Conservation (phyloP, 2,888 invertebrate species). For the Pseudeuparius sepicola region DNA sequence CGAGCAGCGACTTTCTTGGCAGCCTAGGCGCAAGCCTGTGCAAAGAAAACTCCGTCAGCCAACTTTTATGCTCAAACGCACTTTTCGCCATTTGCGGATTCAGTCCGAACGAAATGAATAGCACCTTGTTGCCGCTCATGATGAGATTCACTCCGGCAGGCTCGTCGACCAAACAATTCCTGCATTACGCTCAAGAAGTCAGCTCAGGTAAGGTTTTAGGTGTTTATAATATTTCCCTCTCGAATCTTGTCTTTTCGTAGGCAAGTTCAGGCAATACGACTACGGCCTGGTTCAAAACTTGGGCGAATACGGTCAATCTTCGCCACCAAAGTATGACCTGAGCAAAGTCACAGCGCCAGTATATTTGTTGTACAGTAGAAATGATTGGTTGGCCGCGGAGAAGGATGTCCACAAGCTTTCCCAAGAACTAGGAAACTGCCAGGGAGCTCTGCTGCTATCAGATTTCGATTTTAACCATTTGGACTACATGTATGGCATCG, state of each 20-base stretch:
- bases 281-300: slow-evolving; percentile 37
- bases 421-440: slow-evolving; percentile 31
- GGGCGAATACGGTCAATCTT: slow-evolving; percentile 29
- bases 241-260: slow-evolving; percentile 18
- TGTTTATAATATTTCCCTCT: no score
- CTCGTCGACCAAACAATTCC: slow-evolving; percentile 52
- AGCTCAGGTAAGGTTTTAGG: slow-evolving; percentile 41
- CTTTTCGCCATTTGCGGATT: slow-evolving; percentile 35
- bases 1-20: slow-evolving; percentile 43
- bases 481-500: slow-evolving; percentile 32
- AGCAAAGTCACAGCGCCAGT: slow-evolving; percentile 37
- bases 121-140: slow-evolving; percentile 27
- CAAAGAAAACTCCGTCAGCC: slow-evolving; percentile 14
- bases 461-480: slow-evolving; percentile 34
- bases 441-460: slow-evolving; percentile 28
- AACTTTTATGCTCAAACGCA: slow-evolving; percentile 30
- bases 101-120: slow-evolving; percentile 32
- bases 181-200: slow-evolving; percentile 62
- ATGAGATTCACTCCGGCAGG: slow-evolving; percentile 32
- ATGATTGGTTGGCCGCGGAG: slow-evolving; percentile 43
- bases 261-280: slow-evolving; percentile 44
- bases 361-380: slow-evolving; percentile 40
- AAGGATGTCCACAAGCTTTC: slow-evolving; percentile 24
- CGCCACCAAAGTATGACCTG: slow-evolving; percentile 40
- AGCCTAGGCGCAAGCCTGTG: slow-evolving; percentile 22